These are phyloP conservation scores for Cyprinus carpio DNA, from an alignment of 2,113 vertebrate genomes.

Conservation along the genomic window DNA sequence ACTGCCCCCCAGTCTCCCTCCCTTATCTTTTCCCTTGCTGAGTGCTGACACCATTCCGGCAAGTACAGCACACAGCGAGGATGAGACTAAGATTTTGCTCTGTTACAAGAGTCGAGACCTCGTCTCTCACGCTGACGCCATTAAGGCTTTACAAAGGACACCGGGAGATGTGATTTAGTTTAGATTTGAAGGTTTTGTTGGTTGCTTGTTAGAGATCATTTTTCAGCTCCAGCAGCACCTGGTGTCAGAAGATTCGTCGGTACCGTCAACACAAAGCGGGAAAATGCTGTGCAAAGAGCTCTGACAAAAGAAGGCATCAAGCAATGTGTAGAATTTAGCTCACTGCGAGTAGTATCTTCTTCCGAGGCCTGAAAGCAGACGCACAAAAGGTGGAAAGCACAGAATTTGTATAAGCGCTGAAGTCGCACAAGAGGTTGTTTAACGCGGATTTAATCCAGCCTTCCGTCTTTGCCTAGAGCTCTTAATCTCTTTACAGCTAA, in stretches of 20 bases:
- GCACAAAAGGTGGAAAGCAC: constrained; percentile 36
- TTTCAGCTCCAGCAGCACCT: constrained; percentile 14
- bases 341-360: constrained; percentile 1
- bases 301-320: constrained; percentile 46
- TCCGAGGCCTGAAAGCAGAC: constrained; percentile 5
- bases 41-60: constrained; percentile 71
- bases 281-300: constrained; percentile 32
- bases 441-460: constrained; percentile 67
- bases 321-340: background rate
- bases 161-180: background rate
- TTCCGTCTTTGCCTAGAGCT: constrained; percentile 65
- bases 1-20: constrained; percentile 34
- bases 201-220: constrained; percentile 34
- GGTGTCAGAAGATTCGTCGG: background rate
- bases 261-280: constrained; percentile 2
- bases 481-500: constrained; percentile 74
- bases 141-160: constrained; percentile 47
- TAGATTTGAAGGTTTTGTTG: constrained; percentile 32
- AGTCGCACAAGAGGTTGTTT: constrained; percentile 66
- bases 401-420: constrained; percentile 49
- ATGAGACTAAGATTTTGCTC: constrained; percentile 73
- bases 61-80: constrained; percentile 81
- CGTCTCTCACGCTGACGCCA: constrained; percentile 70
- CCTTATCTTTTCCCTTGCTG: constrained; percentile 55
- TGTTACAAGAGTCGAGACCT: constrained; percentile 72